Percentiles rank a stretch among this genome's conserved stretches.
Conservation (phyloP, 2,113 vertebrate species). For the Chauna torquata region DNA sequence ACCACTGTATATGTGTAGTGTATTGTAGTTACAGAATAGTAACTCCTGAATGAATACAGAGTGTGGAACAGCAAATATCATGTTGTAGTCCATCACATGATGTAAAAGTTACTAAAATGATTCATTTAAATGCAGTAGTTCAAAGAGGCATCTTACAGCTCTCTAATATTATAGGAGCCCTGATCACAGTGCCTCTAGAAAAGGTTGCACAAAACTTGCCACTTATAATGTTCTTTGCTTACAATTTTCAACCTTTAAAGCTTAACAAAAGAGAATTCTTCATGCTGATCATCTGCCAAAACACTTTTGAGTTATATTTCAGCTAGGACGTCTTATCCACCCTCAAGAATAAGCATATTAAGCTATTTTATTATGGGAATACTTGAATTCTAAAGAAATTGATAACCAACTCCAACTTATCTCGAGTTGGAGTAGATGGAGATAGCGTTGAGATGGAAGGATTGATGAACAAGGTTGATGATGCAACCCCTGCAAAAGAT, state of each 20-base stretch:
- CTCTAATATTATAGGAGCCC: background rate
- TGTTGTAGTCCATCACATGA: background rate
- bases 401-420: background rate
- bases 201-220: background rate
- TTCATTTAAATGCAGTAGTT: slow-evolving; percentile 22
- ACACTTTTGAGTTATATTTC: background rate
- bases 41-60: background rate
- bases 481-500: no score
- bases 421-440: background rate
- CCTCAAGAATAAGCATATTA: background rate
- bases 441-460: background rate
- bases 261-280: background rate
- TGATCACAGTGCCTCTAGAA: background rate
- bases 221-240: background rate
- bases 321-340: background rate
- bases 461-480: background rate
- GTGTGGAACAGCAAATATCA: background rate
- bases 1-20: background rate
- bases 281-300: background rate
- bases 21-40: background rate
- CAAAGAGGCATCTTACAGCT: background rate
- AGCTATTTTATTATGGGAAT: background rate
- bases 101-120: background rate
- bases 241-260: slow-evolving; percentile 24
- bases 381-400: background rate